Conservation (phyloP, 2,113 vertebrate genomes). For the Dascyllus trimaculatus region DNA sequence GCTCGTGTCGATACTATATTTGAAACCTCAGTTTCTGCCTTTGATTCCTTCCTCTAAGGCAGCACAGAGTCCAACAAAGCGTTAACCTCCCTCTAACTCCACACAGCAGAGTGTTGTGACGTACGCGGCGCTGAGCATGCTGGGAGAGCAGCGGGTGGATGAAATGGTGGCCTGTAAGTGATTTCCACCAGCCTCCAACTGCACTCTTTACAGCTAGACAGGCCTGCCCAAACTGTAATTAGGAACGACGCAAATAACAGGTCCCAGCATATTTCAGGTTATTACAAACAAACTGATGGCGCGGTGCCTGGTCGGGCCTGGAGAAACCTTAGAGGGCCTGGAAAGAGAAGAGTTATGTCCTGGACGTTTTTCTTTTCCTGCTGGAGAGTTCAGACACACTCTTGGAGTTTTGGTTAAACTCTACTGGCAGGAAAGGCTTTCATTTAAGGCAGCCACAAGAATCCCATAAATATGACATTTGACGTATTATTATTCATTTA, state of each 20-base stretch:
- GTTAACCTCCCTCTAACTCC: neutral
- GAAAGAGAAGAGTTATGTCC: slow-evolving; percentile 69
- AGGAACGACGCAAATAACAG: slow-evolving; percentile 78
- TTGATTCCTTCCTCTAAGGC: slow-evolving; percentile 42
- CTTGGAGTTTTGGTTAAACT: slow-evolving; percentile 60
- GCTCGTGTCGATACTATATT: slow-evolving; percentile 28
- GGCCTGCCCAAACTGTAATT: slow-evolving; percentile 69
- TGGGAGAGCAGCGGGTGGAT: slow-evolving; percentile 49
- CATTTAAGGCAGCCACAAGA: slow-evolving; percentile 72
- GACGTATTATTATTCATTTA: slow-evolving; percentile 65
- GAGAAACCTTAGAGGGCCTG: slow-evolving; percentile 71
- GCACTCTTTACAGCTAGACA: slow-evolving; percentile 56
- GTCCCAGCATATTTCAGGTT: slow-evolving; percentile 72
- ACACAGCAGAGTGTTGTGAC: slow-evolving; percentile 28
- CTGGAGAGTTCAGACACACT: slow-evolving; percentile 56
- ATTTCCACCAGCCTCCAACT: slow-evolving; percentile 69
- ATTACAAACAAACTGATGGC: slow-evolving; percentile 74
- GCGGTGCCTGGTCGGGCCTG: slow-evolving; percentile 39
- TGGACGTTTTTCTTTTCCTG: slow-evolving; percentile 50
- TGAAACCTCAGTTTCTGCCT: slow-evolving; percentile 44
- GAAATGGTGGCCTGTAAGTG: slow-evolving; percentile 53
- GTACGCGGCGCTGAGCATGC: slow-evolving; percentile 21
- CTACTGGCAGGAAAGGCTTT: slow-evolving; percentile 74
- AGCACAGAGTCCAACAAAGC: neutral
- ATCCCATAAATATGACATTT: slow-evolving; percentile 72